Evolutionary conservation across 2,797 vertebrate species (phyloP), one percentile per base, ranked within the genome.

Genomic region (Gallirallus australis): DNA sequence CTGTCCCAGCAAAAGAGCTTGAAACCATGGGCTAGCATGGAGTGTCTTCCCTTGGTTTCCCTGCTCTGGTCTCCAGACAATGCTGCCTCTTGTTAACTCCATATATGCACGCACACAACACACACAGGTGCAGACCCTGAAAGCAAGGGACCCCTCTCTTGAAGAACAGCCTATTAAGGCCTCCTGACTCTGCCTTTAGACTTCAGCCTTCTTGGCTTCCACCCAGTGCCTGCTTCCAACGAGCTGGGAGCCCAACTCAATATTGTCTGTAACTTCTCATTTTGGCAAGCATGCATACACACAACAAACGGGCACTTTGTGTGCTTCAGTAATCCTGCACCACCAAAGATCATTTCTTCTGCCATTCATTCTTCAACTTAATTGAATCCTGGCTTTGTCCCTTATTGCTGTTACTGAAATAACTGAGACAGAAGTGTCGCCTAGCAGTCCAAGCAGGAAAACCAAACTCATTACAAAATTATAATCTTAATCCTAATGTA

Each of bases 381-480:
- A 63, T 78, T 86, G 85, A 96, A 94, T 94, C 33, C 87, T 94
- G 63, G 63, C 66, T 94, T 96, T 97, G 87, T 94, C 82, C 35
- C 45, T 91, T 76, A 56, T 12, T 95, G 82, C 70, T 88, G 27
- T 79, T 81, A 52, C 0, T 89, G 89, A 86, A 93, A 90, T 70
- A 75, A 72, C 61, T 42, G 79, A 81, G 61, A 33, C n/a, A 83
- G 61, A 78, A 88, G 0, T 54, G 65, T n/a, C 3, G 10, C 65
- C 61, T 80, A 63, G 61, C 27, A 65, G 31, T 42, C 65, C 35
- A 24, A 91, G n/a, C 21, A 83, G 79, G 42, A 90, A 91, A 86
- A 94, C 40, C 20, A 86, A 93, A 81, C 15, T 40, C 83, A 40
- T 40, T 59, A 42, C 42, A 76, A 81, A 90, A 65, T 6, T 37